Evolutionary conservation across 2,888 invertebrate species (phyloP).

Genomic region (Mythimna ferrago): DNA sequence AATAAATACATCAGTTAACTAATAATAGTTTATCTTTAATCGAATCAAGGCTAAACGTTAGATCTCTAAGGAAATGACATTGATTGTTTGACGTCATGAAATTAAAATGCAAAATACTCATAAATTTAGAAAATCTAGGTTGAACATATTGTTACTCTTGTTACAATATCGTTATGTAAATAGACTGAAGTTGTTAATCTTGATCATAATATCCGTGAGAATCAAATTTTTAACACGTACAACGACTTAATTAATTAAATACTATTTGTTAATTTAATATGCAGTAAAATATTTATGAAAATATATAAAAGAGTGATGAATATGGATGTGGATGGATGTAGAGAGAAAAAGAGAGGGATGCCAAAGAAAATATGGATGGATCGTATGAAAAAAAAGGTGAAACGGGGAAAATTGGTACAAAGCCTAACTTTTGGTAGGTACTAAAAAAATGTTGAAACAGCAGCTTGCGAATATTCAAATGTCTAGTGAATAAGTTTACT

Average conservation of each 20-base stretch:
- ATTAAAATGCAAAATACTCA: slow-evolving; percentile 26
- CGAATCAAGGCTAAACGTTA: slow-evolving; percentile 10
- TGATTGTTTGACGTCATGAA: slow-evolving; percentile 43
- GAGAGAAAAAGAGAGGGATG: not conserved
- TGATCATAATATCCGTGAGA: slow-evolving; percentile 10
- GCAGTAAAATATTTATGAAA: not conserved
- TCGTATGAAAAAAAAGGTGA: not conserved
- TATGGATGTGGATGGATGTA: not conserved
- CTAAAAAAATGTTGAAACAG: not conserved
- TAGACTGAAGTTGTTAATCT: not conserved
- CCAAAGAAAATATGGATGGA: not conserved
- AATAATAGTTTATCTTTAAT: slow-evolving; percentile 11
- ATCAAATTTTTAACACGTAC: not conserved
- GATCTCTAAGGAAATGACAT: slow-evolving; percentile 39
- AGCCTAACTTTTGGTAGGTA: not conserved
- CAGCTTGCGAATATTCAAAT: not conserved
- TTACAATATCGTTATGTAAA: slow-evolving; percentile 19
- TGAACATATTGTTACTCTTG: slow-evolving; percentile 33
- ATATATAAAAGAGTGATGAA: not conserved
- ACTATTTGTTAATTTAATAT: not conserved
- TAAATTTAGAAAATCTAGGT: slow-evolving; percentile 20
- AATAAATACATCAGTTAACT: not conserved
- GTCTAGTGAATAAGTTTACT: not conserved
- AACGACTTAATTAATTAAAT: not conserved
- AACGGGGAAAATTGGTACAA: not conserved